These are phyloP conservation scores for Psophia crepitans DNA, from an alignment of 2,113 vertebrate species.

Conservation along the genomic window DNA sequence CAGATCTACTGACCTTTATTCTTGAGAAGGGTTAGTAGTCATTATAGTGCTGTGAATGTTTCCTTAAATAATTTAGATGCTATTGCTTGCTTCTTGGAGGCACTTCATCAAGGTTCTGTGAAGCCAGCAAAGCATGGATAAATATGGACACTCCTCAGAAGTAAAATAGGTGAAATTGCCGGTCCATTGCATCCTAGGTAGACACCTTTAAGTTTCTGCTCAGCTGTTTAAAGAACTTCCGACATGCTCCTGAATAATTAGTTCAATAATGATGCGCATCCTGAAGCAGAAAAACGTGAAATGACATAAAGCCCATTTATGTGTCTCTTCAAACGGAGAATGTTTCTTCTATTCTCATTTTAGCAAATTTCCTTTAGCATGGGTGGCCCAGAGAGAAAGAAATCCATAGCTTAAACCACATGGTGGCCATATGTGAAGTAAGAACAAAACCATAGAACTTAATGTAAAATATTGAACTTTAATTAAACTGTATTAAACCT, in stretches of 20 bases:
- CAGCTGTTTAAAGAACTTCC: neutral
- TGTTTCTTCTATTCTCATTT: neutral
- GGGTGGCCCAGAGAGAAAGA: neutral
- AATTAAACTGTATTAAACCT: neutral
- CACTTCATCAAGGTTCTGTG: constrained; percentile 24
- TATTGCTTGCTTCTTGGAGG: neutral
- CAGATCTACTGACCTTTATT: constrained; percentile 38
- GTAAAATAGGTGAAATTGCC: neutral
- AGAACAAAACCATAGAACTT: neutral
- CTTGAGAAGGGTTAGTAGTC: neutral
- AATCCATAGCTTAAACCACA: neutral
- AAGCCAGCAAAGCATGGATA: constrained; percentile 1
- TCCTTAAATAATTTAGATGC: constrained; percentile 50
- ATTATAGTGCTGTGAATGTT: neutral
- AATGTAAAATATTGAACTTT: neutral
- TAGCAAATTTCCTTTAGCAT: neutral
- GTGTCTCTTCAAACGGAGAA: neutral
- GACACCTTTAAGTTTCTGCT: neutral
- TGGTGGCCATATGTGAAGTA: neutral
- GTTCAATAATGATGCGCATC: neutral
- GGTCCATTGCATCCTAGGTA: neutral
- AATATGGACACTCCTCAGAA: neutral
- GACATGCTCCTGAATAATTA: neutral
- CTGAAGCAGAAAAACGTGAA: neutral
- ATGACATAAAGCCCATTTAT: neutral